These are phyloP conservation scores for Trogon melanurus DNA, from an alignment of 2,113 vertebrate species.

Conservation along the genomic window DNA sequence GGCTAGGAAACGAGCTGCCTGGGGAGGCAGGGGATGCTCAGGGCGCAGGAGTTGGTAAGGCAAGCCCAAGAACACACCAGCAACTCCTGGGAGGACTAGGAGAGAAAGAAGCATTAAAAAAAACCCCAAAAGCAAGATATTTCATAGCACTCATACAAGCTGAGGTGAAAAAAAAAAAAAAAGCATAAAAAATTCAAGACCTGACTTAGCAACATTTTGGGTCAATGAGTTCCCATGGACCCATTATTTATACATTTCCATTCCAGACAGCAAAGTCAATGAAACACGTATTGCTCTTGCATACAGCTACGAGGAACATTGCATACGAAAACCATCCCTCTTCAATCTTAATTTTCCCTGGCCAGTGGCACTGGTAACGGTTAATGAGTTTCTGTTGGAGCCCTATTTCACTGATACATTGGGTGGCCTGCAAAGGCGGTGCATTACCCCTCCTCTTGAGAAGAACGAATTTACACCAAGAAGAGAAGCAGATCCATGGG, in stretches of 20 bases:
- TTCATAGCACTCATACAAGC: not conserved
- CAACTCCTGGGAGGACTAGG: not conserved
- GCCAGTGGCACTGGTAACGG: not conserved
- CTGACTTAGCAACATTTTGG: not conserved
- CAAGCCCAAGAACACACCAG: accelerated
- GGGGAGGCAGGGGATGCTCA: not conserved
- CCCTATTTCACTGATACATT: not conserved
- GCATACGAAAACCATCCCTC: not conserved
- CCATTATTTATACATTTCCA: not conserved
- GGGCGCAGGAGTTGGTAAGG: accelerated
- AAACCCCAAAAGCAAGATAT: not conserved
- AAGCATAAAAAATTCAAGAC: not conserved
- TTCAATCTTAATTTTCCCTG: not conserved
- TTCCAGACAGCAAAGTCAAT: not conserved
- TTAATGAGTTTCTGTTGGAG: not conserved
- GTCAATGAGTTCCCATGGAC: not conserved
- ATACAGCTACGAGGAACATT: not conserved
- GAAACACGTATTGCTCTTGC: not conserved
- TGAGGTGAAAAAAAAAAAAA: not conserved
- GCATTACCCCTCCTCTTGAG: not conserved
- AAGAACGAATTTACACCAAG: not conserved
- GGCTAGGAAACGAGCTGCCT: not conserved
- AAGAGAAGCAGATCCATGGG: not conserved
- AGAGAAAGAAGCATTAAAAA: not conserved
- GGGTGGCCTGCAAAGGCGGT: not conserved